Conservation (phyloP, 2,888 invertebrate genomes). For the Tanytarsus gracilentus region DNA sequence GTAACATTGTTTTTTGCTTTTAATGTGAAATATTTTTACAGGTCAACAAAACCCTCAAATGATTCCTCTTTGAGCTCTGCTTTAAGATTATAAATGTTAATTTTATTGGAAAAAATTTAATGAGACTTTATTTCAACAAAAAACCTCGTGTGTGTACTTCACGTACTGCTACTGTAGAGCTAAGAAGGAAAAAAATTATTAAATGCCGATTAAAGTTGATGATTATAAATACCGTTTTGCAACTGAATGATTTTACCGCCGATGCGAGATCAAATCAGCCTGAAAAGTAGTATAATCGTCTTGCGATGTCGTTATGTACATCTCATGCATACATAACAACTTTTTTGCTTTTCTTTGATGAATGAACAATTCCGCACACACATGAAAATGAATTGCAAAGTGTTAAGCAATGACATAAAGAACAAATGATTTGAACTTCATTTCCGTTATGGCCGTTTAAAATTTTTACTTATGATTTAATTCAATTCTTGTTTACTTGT, state of each 20-base stretch:
- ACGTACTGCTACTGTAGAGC: not conserved
- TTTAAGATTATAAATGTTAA: not conserved
- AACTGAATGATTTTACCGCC: too few relatives aligned
- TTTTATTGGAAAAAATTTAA: not conserved
- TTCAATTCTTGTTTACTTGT: too few relatives aligned
- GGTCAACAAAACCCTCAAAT: too few relatives aligned
- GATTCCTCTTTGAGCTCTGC: not conserved
- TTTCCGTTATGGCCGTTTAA: slow-evolving; percentile 13
- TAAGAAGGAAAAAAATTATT: too few relatives aligned
- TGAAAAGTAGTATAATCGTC: too few relatives aligned
- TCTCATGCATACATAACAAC: too few relatives aligned
- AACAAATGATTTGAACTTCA: slow-evolving; percentile 27
- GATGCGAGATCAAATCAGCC: too few relatives aligned
- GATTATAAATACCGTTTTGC: too few relatives aligned
- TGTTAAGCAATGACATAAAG: slow-evolving; percentile 18
- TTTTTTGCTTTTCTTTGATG: not conserved
- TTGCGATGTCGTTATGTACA: too few relatives aligned
- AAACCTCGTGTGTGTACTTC: not conserved
- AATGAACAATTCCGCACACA: not conserved
- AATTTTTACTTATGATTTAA: slow-evolving; percentile 4
- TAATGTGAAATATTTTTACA: too few relatives aligned
- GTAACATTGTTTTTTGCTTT: too few relatives aligned
- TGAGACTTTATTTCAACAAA: slow-evolving; percentile 1
- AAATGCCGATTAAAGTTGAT: too few relatives aligned
- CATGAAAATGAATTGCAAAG: not conserved